Conservation (phyloP, 2,888 invertebrate species). For the Hydropsyche betteni region DNA sequence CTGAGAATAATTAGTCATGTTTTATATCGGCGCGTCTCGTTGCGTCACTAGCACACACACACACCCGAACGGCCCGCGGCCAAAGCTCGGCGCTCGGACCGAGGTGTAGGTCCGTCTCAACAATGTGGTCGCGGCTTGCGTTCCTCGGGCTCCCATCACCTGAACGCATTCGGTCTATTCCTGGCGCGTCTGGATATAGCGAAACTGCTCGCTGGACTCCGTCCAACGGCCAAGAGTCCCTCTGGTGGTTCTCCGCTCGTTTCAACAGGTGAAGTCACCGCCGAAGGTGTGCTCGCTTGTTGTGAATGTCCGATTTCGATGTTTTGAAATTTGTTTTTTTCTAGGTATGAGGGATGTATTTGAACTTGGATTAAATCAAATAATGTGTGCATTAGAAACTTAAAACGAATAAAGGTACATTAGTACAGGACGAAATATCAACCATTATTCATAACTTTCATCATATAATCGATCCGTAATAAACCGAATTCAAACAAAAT, state of each 20-base stretch:
- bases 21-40: constrained; percentile 6
- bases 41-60: not conserved
- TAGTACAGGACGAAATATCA: too few species aligned
- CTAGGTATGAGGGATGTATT: too few species aligned
- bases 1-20: constrained; percentile 11
- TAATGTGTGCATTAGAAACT: too few species aligned
- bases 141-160: constrained; percentile 41
- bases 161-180: constrained; percentile 42
- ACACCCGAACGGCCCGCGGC: not conserved
- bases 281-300: constrained; percentile 40
- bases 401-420: too few species aligned
- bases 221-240: constrained; percentile 40
- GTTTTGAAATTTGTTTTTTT: not conserved
- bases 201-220: constrained; percentile 29
- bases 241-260: not conserved
- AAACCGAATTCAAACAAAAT: too few species aligned
- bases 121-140: not conserved
- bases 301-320: not conserved
- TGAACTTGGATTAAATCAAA: too few species aligned
- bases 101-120: not conserved
- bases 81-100: not conserved
- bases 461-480: too few species aligned
- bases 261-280: constrained; percentile 48
- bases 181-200: constrained; percentile 48
- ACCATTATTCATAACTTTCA: too few species aligned